These are phyloP conservation scores for Zosterops japonicus DNA, from an alignment of 2,113 vertebrate species.

Conservation along the genomic window DNA sequence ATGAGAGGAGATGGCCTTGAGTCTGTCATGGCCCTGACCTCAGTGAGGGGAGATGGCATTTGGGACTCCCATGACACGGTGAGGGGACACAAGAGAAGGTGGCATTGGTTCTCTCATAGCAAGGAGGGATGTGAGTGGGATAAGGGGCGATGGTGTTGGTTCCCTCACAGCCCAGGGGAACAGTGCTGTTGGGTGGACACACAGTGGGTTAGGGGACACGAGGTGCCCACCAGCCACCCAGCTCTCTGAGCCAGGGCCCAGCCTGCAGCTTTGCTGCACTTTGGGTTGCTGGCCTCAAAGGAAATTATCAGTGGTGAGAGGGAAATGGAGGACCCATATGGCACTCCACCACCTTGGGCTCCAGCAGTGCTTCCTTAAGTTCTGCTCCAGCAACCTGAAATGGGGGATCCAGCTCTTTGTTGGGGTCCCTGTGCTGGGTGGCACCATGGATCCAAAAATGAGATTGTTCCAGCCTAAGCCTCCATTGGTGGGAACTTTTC, in stretches of 20 bases:
- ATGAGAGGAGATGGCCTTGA: neutral
- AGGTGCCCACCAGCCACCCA: neutral
- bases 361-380: neutral
- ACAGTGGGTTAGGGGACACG: neutral
- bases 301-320: neutral
- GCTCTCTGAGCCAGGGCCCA: neutral
- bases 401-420: neutral
- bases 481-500: accelerated
- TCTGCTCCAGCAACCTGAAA: neutral
- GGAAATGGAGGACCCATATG: accelerated
- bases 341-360: neutral
- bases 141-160: neutral
- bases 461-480: neutral
- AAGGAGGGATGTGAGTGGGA: neutral
- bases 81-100: neutral
- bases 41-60: neutral
- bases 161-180: neutral
- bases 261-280: neutral
- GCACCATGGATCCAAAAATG: neutral
- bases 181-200: neutral
- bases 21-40: neutral
- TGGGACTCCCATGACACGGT: neutral
- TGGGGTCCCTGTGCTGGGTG: neutral
- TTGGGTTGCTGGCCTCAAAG: neutral
- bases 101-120: neutral